These are phyloP conservation scores for Strongylocentrotus purpuratus DNA, from an alignment of 35 echinoderm and acorn worm genomes.

Conservation along the genomic window DNA sequence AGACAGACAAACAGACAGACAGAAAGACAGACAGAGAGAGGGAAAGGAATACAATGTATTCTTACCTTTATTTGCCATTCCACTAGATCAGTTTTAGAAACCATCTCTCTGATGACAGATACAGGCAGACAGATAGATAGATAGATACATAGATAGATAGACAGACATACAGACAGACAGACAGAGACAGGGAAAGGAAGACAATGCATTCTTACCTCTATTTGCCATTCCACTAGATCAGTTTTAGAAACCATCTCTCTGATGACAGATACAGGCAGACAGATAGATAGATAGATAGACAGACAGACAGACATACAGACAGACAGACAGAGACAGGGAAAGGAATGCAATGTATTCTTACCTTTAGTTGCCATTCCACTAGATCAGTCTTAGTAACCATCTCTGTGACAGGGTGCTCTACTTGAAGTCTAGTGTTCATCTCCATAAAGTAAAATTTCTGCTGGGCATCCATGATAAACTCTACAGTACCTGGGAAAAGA, in stretches of 20 bases:
- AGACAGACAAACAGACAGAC: no score
- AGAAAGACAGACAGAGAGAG: neutral
- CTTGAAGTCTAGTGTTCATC: conserved; percentile 97
- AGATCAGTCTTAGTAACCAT: conserved; percentile 90
- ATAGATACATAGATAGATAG: no score
- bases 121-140: no score
- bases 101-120: no score
- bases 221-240: conserved; percentile 91
- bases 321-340: neutral
- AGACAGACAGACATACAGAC: neutral
- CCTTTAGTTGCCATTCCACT: conserved; percentile 97
- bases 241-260: conserved; percentile 89
- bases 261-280: neutral
- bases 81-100: conserved; percentile 83
- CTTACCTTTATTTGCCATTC: conserved; percentile 95
- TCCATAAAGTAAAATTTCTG: conserved; percentile 98
- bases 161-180: no score
- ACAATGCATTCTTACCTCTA: conserved; percentile 56
- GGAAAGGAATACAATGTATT: neutral
- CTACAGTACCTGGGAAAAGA: conserved; percentile 83
- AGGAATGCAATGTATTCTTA: neutral
- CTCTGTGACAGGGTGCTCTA: conserved; percentile 97
- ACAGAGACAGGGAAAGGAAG: no score
- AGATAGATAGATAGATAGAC: neutral
- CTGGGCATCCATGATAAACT: conserved; percentile 94